Evolutionary conservation across 1,140 invertebrate genomes (phyloP).

Genomic region (Drosophila setifemur): DNA sequence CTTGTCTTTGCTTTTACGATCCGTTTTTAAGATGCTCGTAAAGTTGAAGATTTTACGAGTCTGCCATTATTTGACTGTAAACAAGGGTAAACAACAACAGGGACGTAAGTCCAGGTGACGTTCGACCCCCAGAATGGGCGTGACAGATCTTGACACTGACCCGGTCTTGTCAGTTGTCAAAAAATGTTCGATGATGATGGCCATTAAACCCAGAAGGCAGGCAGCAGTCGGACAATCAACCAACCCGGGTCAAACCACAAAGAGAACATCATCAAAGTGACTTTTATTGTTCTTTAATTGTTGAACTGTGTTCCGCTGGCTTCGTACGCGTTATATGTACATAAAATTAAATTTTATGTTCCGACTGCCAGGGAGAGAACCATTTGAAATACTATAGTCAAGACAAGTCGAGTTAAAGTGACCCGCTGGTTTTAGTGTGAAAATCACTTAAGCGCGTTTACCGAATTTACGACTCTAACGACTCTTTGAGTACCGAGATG

Average conservation of each 20-base stretch:
- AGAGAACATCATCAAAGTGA: slow-evolving; percentile 50
- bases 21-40: slow-evolving; percentile 43
- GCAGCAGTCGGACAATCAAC: slow-evolving; percentile 6
- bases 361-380: not conserved
- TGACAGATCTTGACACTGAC: slow-evolving; percentile 52
- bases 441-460: slow-evolving; percentile 76
- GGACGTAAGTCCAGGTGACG: slow-evolving; percentile 36
- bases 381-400: slow-evolving; percentile 47
- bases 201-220: slow-evolving; percentile 44
- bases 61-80: slow-evolving; percentile 69
- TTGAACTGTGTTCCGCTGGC: slow-evolving; percentile 64
- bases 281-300: slow-evolving; percentile 77
- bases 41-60: slow-evolving; percentile 56
- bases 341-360: slow-evolving; percentile 73
- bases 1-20: slow-evolving; percentile 54
- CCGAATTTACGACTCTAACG: slow-evolving; percentile 67
- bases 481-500: slow-evolving; percentile 19
- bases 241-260: slow-evolving; percentile 1
- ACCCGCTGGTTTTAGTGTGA: slow-evolving; percentile 74
- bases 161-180: slow-evolving; percentile 62
- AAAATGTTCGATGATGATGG: slow-evolving; percentile 58
- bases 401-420: slow-evolving; percentile 15
- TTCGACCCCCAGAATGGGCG: slow-evolving; percentile 29
- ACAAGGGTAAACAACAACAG: slow-evolving; percentile 37
- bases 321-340: slow-evolving; percentile 33